Base-by-base conservation (phyloP, 2,888 invertebrate species). In the Odontomyia ornata region DNA sequence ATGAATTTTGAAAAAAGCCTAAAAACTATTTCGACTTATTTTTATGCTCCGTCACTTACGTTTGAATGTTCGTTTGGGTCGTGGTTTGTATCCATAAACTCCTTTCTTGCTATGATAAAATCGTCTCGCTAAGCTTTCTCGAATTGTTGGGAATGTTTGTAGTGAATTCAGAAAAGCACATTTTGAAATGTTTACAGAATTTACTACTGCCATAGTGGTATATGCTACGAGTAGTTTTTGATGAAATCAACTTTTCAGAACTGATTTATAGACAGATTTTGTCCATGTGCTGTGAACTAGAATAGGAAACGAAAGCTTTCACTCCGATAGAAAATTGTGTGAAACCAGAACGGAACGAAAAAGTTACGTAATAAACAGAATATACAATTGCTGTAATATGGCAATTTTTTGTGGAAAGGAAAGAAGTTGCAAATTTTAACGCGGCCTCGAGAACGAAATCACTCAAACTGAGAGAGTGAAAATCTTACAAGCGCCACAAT, bases 71-170 rank as follows among this genome's bases (percentile, higher is more conserved):
- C 82, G 81, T 71, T 80, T 82, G 1, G 82, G 78, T 65, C 80
- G 79, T 1, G 86, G 85, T 21, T 83, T 81, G 79, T 85, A 86
- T 75, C 87, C 87, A 81, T 84, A 86, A 15, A 86, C 84, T 47
- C 86, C 86, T 11, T 83, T 81, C 60, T 84, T 82, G 76, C 84
- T 84, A 75, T 86, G 86, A 82, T 86, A 86, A 13, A 21, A 78
- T 71, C 77, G 76, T 11, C 18, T 52, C 9, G 18, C 30, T 18
- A 46, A 46, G 3, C 18, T 60, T 11, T 15, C 1, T 36, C 18
- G 57, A 13, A 23, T 21, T 15, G 18, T 27, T n/a, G n/a, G 21
- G 3, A 27, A 27, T 13, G 57, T 21, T 60, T 47, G 52, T 7
- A 27, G 71, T 21, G 36, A 25, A 7, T 1, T 7, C 21, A 15